Base-by-base conservation (phyloP, 30 jellyfish, hydroid and myxozoan species). In the Chrysaora quinquecirrha region DNA sequence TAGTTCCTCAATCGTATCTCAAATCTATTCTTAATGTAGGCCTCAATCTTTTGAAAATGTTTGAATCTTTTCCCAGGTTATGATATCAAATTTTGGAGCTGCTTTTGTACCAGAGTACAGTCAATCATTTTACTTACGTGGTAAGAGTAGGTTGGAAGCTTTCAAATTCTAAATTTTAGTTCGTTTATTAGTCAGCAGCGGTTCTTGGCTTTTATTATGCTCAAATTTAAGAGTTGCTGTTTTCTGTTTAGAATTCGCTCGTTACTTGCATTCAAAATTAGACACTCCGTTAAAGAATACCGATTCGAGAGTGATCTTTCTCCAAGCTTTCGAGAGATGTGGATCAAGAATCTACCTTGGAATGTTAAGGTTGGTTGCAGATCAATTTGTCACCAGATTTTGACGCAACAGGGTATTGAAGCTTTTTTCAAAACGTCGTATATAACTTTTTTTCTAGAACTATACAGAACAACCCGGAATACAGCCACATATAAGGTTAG, bases 391-490 rank as follows among this genome's bases (percentile, higher is more conserved):
- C n/a, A n/a, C n/a, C n/a, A n/a, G n/a, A n/a, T n/a, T n/a, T n/a
- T n/a, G n/a, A n/a, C n/a, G n/a, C n/a, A n/a, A n/a, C n/a, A n/a
- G n/a, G n/a, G n/a, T n/a, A n/a, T n/a, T n/a, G n/a, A n/a, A n/a
- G n/a, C n/a, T n/a, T n/a, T n/a, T n/a, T n/a, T n/a, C n/a, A n/a
- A n/a, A n/a, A n/a, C n/a, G n/a, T n/a, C n/a, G n/a, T n/a, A n/a
- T n/a, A n/a, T n/a, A n/a, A n/a, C n/a, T n/a, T n/a, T n/a, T n/a
- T n/a, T 79, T 75, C 9, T 48, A 95, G 99, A 95, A 95, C 64
- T 95, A 95, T 46, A 95, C 99, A 30, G 99, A 95, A 64, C 99
- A 95, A 76, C 97, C 97, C 18, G 99, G 99, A 6, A 95, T 95
- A 32, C 84, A 73, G 83, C 99, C 99, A 0, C 96, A 90, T 21